Evolutionary conservation across 92 coral and sea anemone genomes (phyloP), one percentile per base, ranked within the genome.

Genomic region (Epizoanthus ramosus): DNA sequence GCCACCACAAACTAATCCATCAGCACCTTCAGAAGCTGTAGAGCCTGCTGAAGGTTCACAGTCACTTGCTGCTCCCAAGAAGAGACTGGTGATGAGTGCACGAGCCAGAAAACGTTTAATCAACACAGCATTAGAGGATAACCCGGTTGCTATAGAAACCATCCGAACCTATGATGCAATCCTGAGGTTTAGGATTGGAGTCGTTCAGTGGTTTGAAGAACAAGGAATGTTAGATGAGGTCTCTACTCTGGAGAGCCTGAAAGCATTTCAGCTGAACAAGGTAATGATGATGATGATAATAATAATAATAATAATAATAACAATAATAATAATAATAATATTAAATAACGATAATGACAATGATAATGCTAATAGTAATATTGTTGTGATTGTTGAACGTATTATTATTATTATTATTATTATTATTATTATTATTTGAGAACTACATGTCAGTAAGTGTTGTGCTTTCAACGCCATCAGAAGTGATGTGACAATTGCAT

Each of bases 51-150:
- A 81, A 6, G 83, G 86, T 31, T 64, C 93, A 18, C 73, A 80
- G 15, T 71, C 91, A 54, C 89, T 90, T 22, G 83, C 85, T 3
- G 85, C 83, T 3, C 87, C 91, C 15, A 71, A 67, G 73, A 82
- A 84, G 9, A 84, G 92, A 43, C 50, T 85, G 25, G 92, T 87
- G 3, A 91, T 91, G 91, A 97, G 99, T 85, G 98, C 95, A 21
- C 90, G 93, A 13, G 98, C 98, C 68, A 94, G 97, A 21, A 91
- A 90, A 53, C 93, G 99, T 64, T 90, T 97, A 58, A 86, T 97
- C 28, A 92, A 90, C 75, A 85, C 98, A 24, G 99, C 98, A 68
- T 91, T 97, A 31, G 67, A 86, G 31, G 99, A 92, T 9, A 90
- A 97, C 70, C 95, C 95, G 6, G 94, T 97, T 43, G 93, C 92